Conservation (phyloP, 1,140 invertebrate genomes). For the Cherax destructor region DNA sequence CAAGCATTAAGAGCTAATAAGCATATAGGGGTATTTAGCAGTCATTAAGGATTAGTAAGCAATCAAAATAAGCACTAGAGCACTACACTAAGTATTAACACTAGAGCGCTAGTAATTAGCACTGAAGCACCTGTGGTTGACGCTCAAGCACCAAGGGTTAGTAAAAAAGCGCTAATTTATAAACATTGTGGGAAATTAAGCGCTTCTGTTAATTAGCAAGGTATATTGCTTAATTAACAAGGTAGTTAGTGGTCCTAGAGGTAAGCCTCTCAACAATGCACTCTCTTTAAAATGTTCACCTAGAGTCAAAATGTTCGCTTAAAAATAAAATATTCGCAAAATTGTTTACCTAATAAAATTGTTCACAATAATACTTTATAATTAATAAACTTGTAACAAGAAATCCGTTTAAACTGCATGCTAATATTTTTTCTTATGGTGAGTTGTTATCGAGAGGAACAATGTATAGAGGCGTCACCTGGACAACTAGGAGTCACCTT, state of each 20-base stretch:
- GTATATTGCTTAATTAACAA: neutral
- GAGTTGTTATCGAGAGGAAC: too few relatives aligned
- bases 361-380: too few relatives aligned
- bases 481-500: too few relatives aligned
- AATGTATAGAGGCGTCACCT: too few relatives aligned
- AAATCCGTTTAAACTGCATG: too few relatives aligned
- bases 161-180: neutral
- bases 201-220: neutral
- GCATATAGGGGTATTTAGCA: neutral
- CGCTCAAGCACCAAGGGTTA: neutral
- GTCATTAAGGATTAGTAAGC: neutral
- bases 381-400: too few relatives aligned
- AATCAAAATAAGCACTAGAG: neutral
- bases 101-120: neutral
- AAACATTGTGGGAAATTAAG: neutral
- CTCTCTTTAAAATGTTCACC: too few relatives aligned
- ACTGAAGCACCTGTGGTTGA: neutral
- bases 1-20: neutral
- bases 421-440: too few relatives aligned
- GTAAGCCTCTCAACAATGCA: neutral
- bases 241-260: neutral
- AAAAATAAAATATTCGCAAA: too few relatives aligned
- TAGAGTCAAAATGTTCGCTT: too few relatives aligned
- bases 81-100: too few relatives aligned
- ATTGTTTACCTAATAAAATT: too few relatives aligned